phyloP scores from a whole-genome alignment of 2,797 vertebrate species.

The Scyliorhinus canicula region DNA sequence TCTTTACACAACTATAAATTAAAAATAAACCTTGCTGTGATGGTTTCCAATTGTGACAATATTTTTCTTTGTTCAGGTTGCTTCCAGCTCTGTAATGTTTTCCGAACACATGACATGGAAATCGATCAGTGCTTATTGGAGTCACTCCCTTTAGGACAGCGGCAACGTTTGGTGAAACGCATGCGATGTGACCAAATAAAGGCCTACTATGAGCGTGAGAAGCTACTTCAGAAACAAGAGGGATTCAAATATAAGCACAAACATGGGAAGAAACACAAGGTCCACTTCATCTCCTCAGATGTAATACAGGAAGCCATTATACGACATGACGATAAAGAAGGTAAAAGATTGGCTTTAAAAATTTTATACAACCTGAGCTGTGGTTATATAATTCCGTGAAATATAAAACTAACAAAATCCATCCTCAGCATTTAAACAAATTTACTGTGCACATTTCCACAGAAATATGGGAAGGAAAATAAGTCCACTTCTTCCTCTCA shows the following conservation, averaged over 20 bases:
- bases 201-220: conserved; percentile 86
- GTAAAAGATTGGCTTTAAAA: conserved; percentile 51
- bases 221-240: conserved; percentile 69
- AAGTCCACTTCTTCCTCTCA: not conserved
- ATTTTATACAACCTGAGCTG: not conserved
- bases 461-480: not conserved
- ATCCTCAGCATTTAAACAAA: not conserved
- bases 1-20: not conserved
- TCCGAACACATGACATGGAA: conserved; percentile 94
- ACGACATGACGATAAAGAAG: conserved; percentile 84
- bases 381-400: not conserved
- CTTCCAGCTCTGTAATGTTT: conserved; percentile 97
- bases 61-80: conserved; percentile 67
- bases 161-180: conserved; percentile 84
- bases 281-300: conserved; percentile 65
- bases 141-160: conserved; percentile 85
- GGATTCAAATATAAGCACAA: conserved; percentile 53
- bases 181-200: conserved; percentile 91
- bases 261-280: conserved; percentile 61
- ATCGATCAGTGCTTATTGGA: conserved; percentile 98
- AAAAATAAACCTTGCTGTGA: not conserved
- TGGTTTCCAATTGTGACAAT: not conserved
- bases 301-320: conserved; percentile 77
- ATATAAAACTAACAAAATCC: not conserved
- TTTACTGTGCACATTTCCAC: not conserved